Evolutionary conservation across 2,888 invertebrate genomes (phyloP), one percentile per base, ranked within the genome.

Genomic region (Craniophora ligustri): DNA sequence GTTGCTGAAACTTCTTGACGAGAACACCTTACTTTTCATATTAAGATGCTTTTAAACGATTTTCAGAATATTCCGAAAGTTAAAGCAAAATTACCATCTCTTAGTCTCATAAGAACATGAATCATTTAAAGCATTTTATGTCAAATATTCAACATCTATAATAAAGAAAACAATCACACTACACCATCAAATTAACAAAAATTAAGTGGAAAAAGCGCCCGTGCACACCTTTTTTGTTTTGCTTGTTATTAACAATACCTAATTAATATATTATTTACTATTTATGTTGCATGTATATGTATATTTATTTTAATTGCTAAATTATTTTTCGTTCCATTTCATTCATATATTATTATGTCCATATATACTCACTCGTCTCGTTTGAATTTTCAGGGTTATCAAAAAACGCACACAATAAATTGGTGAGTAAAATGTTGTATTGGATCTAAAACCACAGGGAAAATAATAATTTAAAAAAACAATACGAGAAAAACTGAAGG

Each of bases 401-500:
- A 81, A 75, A 67, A 78, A 78, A 44, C 78, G 74, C 67, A 67
- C 72, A 62, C 72, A 73, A 26, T 75, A 75, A 66, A 36, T 36
- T 51, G 78, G 82, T 82, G 81, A 83, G 83, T 83, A 73, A 44
- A 62, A 56, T 64, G 65, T 75, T 74, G 77, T 78, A 75, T 72
- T 67, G 76, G 76, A 68, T 62, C 61, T 75, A 72, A 79, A 78
- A 66, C 47, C 23, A 61, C 70, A 64, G 38, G 62, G 51, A 44
- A 56, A 73, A 72, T 65, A 48, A 59, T 44, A 26, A 4, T 26
- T 26, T 40, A 54, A 54, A 47, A 47, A 32, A n/a, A n/a, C n/a
- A n/a, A 44, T 18, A 47, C 46, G 32, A 51, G 62, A 63, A 41
- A 54, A 50, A 58, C 38, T 55, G 58, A 73, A 74, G 62, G 56